Percentiles rank a stretch among this genome's conserved stretches.
phyloP scores from a whole-genome alignment of 2,797 vertebrate genomes.

The Leuciscus waleckii region DNA sequence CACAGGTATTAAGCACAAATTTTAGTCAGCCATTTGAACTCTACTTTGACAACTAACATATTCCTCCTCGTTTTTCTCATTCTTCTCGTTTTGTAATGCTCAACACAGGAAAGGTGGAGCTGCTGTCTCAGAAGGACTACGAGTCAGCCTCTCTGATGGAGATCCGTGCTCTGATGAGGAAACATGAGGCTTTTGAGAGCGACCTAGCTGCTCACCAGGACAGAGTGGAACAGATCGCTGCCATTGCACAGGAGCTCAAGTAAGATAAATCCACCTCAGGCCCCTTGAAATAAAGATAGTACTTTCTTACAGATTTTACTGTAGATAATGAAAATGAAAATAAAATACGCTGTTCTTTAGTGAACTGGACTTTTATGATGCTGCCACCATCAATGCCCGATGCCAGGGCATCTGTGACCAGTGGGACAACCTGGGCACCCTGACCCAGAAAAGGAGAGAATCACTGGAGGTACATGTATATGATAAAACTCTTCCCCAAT shows the following conservation, averaged over 20 bases:
- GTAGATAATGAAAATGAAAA: background rate
- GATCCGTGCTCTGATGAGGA: conserved; percentile 86
- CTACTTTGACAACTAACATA: background rate
- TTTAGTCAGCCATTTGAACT: background rate
- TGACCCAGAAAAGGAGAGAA: conserved; percentile 91
- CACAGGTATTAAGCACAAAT: conserved; percentile 69
- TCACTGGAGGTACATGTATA: conserved; percentile 80
- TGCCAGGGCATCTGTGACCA: conserved; percentile 94
- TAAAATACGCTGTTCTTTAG: conserved; percentile 63
- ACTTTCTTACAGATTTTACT: background rate
- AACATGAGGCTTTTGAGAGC: conserved; percentile 91
- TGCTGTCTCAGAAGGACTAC: conserved; percentile 85
- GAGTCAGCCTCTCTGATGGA: conserved; percentile 88
- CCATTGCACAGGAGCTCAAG: conserved; percentile 92
- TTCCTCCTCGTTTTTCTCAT: background rate
- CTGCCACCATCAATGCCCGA: conserved; percentile 82
- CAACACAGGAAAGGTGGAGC: conserved; percentile 84
- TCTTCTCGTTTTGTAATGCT: background rate
- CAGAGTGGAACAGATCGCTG: conserved; percentile 90
- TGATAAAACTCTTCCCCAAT: background rate
- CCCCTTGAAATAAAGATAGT: background rate
- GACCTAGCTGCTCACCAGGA: conserved; percentile 91
- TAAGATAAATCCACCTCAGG: conserved; percentile 66
- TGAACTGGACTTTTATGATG: conserved; percentile 90
- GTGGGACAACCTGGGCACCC: conserved; percentile 90